Evolutionary conservation across 2,797 vertebrate genomes (phyloP).

Genomic region (Rhinichthys osculus): DNA sequence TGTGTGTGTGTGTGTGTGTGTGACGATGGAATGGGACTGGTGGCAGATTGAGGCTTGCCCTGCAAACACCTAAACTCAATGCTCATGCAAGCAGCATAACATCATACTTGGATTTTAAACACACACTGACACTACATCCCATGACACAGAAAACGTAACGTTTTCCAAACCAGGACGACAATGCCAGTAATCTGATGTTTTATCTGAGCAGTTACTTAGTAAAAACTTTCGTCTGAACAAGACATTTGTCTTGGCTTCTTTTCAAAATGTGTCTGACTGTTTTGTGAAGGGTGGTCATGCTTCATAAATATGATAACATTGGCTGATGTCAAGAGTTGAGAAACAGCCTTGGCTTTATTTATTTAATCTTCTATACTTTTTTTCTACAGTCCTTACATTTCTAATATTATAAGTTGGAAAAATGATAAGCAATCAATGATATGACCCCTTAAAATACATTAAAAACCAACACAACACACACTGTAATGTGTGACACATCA

Average conservation of each 20-base stretch:
- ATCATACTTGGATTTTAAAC: background rate
- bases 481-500: background rate
- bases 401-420: background rate
- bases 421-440: background rate
- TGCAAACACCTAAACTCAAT: constrained; percentile 12
- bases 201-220: constrained; percentile 4
- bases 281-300: background rate
- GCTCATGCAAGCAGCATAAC: background rate
- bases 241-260: constrained; percentile 24
- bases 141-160: background rate
- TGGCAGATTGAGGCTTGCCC: constrained; percentile 30
- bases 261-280: background rate
- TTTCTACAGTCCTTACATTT: background rate
- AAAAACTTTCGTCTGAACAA: background rate
- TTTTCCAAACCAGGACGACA: constrained; percentile 11
- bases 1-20: background rate
- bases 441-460: background rate
- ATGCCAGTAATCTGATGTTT: constrained; percentile 40
- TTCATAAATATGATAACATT: background rate
- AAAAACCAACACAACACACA: background rate
- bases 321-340: background rate
- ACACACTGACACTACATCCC: background rate
- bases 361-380: background rate
- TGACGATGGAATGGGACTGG: background rate
- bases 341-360: background rate